These are phyloP conservation scores for Drosophila ironensis DNA, from an alignment of 1,140 invertebrate genomes.

Conservation along the genomic window DNA sequence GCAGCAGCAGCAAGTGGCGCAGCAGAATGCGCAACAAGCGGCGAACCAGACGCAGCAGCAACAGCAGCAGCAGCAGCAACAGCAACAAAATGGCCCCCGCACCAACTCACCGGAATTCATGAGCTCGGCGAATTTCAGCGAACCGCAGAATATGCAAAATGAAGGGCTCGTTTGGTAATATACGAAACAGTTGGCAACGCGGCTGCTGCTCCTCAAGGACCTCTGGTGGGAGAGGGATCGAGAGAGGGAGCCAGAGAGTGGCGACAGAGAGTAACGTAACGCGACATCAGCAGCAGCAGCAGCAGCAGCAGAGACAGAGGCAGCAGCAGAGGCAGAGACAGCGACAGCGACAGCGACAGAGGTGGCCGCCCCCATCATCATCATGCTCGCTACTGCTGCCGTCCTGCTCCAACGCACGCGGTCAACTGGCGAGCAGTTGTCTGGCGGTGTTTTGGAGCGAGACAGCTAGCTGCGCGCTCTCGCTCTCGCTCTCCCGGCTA, in stretches of 20 bases:
- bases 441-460: slow-evolving; percentile 16
- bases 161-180: slow-evolving; percentile 89
- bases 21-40: slow-evolving; percentile 81
- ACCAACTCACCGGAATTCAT: slow-evolving; percentile 84
- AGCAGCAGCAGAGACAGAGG: slow-evolving; percentile 8
- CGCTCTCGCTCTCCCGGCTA: background rate
- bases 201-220: slow-evolving; percentile 68
- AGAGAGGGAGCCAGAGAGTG: slow-evolving; percentile 34
- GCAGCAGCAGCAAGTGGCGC: slow-evolving; percentile 41
- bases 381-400: slow-evolving; percentile 31
- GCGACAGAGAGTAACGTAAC: no score
- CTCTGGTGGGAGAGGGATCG: slow-evolving; percentile 50
- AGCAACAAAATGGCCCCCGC: slow-evolving; percentile 81
- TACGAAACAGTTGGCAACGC: slow-evolving; percentile 81
- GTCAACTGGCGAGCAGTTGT: slow-evolving; percentile 6
- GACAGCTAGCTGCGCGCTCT: slow-evolving; percentile 4
- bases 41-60: slow-evolving; percentile 68
- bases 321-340: background rate
- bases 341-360: slow-evolving; percentile 16
- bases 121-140: slow-evolving; percentile 85
- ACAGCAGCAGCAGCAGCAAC: slow-evolving; percentile 52
- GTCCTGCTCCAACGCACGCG: slow-evolving; percentile 43
- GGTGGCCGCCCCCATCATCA: slow-evolving; percentile 47
- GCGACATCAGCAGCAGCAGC: no score
- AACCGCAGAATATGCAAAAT: slow-evolving; percentile 88